Evolutionary conservation across 2,797 vertebrate genomes (phyloP), one percentile per base, ranked within the genome.

Genomic region (Syndactyla subalaris): DNA sequence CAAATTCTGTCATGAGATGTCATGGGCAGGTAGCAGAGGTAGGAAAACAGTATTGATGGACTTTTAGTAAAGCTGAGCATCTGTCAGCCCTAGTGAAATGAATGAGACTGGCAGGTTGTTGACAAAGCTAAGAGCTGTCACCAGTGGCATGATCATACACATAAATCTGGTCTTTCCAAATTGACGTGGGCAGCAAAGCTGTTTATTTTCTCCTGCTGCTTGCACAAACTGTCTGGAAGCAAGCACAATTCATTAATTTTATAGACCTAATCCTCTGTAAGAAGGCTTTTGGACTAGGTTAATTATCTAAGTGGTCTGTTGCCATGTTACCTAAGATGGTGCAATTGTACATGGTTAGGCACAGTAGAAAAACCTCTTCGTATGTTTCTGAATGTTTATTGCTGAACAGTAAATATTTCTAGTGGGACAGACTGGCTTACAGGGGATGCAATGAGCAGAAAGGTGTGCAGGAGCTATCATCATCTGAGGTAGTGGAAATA

Each of bases 211-310:
- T 91, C 26, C 39, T 65, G 3, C 49, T 82, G 41, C 43, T 76
- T 78, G 77, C 32, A 57, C 48, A 45, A 66, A 63, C 65, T 93
- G n/a, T 76, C 70, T 90, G 71, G 76, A 89, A 87, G 72, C 65
- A 83, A 91, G 58, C 32, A 89, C 63, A 88, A 89, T 83, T 85
- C 57, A 76, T 94, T 92, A 51, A 82, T 92, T 94, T 81, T 85
- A 63, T 48, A 76, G 79, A 55, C 30, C 20, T 92, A 93, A 94
- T 94, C 46, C 66, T 91, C 58, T 73, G 45, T 89, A 88, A 93
- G 83, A 85, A 94, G 93, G 80, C 55, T 92, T 89, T 78, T 83
- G 92, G 58, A 48, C 51, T 30, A 32, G 66, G 65, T 80, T 87
- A 88, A 88, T 83, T 82, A 62, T 45, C 23, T 93, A 75, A 94